Evolutionary conservation across 2,797 vertebrate species (phyloP).

Genomic region (Bufotes viridis): DNA sequence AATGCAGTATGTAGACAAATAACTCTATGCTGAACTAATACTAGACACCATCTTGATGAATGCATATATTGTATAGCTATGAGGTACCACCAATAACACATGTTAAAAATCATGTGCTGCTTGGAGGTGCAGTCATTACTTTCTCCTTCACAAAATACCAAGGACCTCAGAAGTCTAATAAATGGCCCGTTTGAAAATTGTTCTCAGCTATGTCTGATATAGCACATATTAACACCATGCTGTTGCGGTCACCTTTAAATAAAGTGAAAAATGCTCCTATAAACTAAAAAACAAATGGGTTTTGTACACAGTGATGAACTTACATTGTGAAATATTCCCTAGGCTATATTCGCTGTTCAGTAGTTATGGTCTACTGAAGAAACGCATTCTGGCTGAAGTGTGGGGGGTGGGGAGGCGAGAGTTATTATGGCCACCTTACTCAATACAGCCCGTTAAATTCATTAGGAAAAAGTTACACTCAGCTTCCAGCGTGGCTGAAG

Average conservation of each 20-base stretch:
- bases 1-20: neutral
- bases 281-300: conserved; percentile 40
- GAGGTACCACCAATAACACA: neutral
- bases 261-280: conserved; percentile 38
- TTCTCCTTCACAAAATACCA: conserved; percentile 17
- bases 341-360: conserved; percentile 9
- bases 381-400: conserved; percentile 22
- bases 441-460: conserved; percentile 47
- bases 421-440: conserved; percentile 49
- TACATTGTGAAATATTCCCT: conserved; percentile 44
- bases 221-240: conserved; percentile 29
- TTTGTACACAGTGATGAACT: conserved; percentile 31
- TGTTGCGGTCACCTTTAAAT: conserved; percentile 37
- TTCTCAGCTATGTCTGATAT: conserved; percentile 37
- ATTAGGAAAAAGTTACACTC: conserved; percentile 62
- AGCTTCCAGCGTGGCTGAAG: conserved; percentile 49
- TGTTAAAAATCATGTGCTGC: neutral
- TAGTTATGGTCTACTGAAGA: conserved; percentile 26
- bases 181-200: conserved; percentile 36
- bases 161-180: conserved; percentile 36
- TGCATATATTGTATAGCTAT: neutral
- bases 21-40: neutral
- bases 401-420: conserved; percentile 1
- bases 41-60: neutral
- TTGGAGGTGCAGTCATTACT: neutral